These are phyloP conservation scores for Gavia stellata DNA, from an alignment of 2,113 vertebrate species.

Conservation along the genomic window DNA sequence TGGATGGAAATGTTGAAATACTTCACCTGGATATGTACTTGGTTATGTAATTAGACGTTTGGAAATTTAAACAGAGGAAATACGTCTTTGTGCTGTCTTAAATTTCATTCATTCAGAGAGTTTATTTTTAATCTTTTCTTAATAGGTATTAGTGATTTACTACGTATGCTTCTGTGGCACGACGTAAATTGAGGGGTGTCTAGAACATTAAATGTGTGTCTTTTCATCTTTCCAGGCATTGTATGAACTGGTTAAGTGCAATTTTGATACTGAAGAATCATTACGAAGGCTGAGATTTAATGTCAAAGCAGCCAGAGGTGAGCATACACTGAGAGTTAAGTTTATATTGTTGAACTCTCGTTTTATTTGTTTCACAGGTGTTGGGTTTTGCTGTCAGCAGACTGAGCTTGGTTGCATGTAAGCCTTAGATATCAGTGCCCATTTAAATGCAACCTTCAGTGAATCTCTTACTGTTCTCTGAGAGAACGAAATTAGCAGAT, in stretches of 20 bases:
- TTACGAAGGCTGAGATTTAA: constrained; percentile 90
- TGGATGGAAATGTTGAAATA: neutral
- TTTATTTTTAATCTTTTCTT: neutral
- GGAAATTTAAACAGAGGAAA: neutral
- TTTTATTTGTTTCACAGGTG: neutral
- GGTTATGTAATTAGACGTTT: neutral
- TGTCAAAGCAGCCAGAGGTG: constrained; percentile 94
- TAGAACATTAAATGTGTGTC: neutral
- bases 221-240: constrained; percentile 78
- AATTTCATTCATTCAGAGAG: neutral
- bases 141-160: neutral
- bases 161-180: neutral
- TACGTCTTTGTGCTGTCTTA: neutral
- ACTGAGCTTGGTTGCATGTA: neutral
- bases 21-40: neutral
- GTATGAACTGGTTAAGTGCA: constrained; percentile 96
- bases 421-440: neutral
- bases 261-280: constrained; percentile 93
- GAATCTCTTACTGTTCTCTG: neutral
- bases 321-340: neutral
- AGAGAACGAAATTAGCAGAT: neutral
- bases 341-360: fast-evolving
- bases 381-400: neutral
- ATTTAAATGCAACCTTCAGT: neutral
- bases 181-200: neutral